Percentiles rank a stretch among this genome's conserved stretches.
These are phyloP conservation scores for Trypoxylus dichotomus DNA, from an alignment of 1,140 invertebrate genomes.

Conservation along the genomic window DNA sequence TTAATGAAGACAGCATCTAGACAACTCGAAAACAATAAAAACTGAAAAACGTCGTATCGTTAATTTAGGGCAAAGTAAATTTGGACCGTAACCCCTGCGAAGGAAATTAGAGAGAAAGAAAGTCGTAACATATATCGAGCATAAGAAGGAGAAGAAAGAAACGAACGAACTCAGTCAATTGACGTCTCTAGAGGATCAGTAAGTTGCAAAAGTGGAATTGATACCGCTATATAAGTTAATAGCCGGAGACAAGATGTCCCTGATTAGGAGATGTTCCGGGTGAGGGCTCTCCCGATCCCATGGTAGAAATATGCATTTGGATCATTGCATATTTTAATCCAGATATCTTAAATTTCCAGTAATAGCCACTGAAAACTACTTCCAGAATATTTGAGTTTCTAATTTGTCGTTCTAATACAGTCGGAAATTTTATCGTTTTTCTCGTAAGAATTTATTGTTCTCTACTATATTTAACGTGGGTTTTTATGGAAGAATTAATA, in stretches of 20 bases:
- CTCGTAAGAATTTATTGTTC: not conserved
- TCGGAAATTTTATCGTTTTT: not conserved
- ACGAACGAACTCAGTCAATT: slow-evolving; percentile 34
- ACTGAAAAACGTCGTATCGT: slow-evolving; percentile 31
- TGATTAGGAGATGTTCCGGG: slow-evolving; percentile 43
- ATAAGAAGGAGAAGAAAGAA: slow-evolving; percentile 33
- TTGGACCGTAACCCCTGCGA: not conserved
- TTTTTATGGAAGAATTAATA: no score
- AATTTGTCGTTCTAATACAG: not conserved
- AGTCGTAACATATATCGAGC: not conserved
- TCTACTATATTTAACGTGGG: not conserved
- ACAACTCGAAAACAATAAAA: slow-evolving; percentile 42
- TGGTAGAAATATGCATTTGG: slow-evolving; percentile 30
- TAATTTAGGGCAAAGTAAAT: slow-evolving; percentile 29
- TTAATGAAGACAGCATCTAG: not conserved
- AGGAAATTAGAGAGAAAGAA: slow-evolving; percentile 31
- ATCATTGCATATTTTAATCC: slow-evolving; percentile 32
- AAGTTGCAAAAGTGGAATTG: slow-evolving; percentile 44
- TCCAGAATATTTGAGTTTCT: slow-evolving; percentile 1
- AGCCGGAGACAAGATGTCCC: slow-evolving; percentile 50
- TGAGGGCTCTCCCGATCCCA: slow-evolving; percentile 28
- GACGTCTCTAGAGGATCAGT: slow-evolving; percentile 38
- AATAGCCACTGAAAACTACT: slow-evolving; percentile 10
- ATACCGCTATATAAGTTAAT: slow-evolving; percentile 53
- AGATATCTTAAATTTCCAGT: slow-evolving; percentile 24